Conservation (phyloP, 2,797 vertebrate species). For the Phylloscopus collybita region DNA sequence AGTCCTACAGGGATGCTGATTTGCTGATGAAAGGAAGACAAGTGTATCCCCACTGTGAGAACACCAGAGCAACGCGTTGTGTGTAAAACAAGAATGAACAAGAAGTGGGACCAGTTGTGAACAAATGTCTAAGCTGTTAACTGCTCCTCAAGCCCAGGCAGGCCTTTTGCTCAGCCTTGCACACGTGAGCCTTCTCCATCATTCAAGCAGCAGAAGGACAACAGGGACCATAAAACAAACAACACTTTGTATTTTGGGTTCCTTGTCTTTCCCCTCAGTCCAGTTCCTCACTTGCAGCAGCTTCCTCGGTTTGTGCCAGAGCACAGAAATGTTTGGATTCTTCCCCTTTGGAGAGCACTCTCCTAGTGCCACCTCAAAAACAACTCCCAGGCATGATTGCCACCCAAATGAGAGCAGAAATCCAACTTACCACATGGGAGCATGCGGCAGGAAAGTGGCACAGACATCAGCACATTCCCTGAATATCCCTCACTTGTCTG, state of each 20-base stretch:
- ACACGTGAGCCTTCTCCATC: rapidly evolving
- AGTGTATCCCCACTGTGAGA: background rate
- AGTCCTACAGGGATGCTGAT: background rate
- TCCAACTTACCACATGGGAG: background rate
- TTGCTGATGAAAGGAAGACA: conserved; percentile 1
- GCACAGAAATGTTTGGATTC: background rate
- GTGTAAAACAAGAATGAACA: background rate
- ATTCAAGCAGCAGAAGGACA: background rate
- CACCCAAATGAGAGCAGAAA: background rate
- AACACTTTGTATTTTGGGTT: background rate
- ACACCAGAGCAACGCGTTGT: background rate
- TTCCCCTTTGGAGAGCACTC: background rate
- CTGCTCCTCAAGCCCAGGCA: background rate
- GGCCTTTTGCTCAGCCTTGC: background rate
- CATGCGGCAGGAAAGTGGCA: background rate
- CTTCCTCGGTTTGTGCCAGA: background rate
- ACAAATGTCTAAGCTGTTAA: background rate
- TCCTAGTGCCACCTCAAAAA: background rate
- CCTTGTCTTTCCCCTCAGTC: background rate
- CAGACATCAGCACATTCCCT: background rate
- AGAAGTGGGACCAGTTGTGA: background rate
- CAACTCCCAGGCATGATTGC: background rate
- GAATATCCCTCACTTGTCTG: background rate
- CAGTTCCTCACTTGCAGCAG: background rate
- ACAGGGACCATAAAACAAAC: background rate